phyloP scores from a whole-genome alignment of 2,797 vertebrate species.

The Gadopsis marmoratus region DNA sequence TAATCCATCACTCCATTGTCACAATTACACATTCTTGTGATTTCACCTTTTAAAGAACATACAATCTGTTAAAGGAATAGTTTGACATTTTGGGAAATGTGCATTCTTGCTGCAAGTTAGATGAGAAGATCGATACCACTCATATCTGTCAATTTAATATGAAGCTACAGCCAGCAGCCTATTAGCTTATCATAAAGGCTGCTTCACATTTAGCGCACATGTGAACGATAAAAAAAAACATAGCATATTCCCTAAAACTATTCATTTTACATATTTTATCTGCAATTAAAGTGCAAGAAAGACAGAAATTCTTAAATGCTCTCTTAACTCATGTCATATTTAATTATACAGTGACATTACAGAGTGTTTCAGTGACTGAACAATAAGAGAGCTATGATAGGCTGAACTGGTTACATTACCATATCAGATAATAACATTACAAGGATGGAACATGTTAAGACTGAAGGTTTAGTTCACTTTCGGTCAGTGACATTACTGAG shows the following conservation, averaged over 20 bases:
- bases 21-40: background rate
- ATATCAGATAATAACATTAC: background rate
- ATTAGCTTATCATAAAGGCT: background rate
- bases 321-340: slow-evolving; percentile 15
- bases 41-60: background rate
- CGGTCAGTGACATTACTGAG: slow-evolving; percentile 65
- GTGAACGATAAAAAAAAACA: too few relatives aligned
- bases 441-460: slow-evolving; percentile 32
- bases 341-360: slow-evolving; percentile 22
- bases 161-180: background rate
- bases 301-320: background rate
- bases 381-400: background rate
- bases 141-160: background rate
- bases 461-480: slow-evolving; percentile 63
- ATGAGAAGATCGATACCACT: background rate
- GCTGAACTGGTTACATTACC: background rate
- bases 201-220: background rate
- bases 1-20: background rate
- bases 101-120: background rate
- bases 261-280: background rate
- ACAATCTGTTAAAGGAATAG: background rate
- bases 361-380: slow-evolving; percentile 9
- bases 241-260: background rate
- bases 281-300: background rate
- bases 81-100: background rate